phyloP scores from a whole-genome alignment of 1,140 invertebrate species.

The Neodiprion lecontei region DNA sequence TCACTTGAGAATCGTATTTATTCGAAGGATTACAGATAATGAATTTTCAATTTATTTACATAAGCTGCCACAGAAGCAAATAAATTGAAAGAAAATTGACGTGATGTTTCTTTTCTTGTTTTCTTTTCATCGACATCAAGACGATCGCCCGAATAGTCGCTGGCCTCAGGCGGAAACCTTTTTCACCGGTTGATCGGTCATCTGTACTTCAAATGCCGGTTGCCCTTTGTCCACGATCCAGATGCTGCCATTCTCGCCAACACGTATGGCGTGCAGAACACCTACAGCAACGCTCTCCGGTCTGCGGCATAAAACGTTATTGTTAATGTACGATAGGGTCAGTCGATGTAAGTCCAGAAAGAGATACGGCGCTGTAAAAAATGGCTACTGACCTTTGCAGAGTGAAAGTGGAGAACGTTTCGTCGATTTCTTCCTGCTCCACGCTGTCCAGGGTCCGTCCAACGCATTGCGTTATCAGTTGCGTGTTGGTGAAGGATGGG shows the following conservation, averaged over 20 bases:
- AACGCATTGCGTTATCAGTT: conserved; percentile 36
- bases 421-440: conserved; percentile 27
- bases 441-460: conserved; percentile 32
- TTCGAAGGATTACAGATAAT: no score
- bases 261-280: conserved; percentile 59
- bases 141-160: no score
- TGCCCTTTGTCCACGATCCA: conserved; percentile 62
- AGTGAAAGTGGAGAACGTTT: conserved; percentile 22
- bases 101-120: no score
- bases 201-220: conserved; percentile 60
- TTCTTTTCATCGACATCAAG: no score
- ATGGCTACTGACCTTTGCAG: conserved; percentile 30
- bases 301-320: conserved; percentile 34
- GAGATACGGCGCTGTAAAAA: background rate
- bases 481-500: conserved; percentile 58
- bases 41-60: no score
- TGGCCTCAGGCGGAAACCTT: no score
- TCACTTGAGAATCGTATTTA: no score
- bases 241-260: conserved; percentile 60
- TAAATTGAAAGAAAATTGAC: no score
- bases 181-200: conserved; percentile 41
- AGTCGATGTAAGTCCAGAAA: no score
- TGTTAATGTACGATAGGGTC: background rate
- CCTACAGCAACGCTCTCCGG: conserved; percentile 58
- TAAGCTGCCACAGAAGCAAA: no score